phyloP scores from a whole-genome alignment of 2,888 invertebrate genomes.

The Reticulitermes lucifugus region DNA sequence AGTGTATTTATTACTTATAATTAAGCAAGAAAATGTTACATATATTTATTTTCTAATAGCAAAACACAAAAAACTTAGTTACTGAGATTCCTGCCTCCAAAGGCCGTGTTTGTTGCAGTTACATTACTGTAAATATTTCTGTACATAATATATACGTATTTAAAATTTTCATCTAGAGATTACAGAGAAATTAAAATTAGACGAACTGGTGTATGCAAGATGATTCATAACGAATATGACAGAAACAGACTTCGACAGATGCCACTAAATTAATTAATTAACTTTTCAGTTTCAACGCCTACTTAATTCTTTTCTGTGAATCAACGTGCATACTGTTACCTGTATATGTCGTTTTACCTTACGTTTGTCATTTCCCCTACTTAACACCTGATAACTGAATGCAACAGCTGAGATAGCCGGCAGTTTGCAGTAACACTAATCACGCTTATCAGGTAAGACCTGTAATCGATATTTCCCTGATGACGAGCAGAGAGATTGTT shows the following conservation, averaged over 20 bases:
- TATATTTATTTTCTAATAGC: background rate
- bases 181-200: slow-evolving; percentile 12
- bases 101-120: background rate
- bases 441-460: too few species aligned
- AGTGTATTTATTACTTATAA: too few species aligned
- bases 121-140: background rate
- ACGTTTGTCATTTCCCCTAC: background rate
- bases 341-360: background rate
- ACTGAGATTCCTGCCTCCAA: background rate
- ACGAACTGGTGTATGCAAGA: slow-evolving; percentile 17
- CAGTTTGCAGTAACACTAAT: too few species aligned
- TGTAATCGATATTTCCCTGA: too few species aligned
- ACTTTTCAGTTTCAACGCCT: too few species aligned
- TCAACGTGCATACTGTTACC: slow-evolving; percentile 30
- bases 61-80: background rate
- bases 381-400: too few species aligned
- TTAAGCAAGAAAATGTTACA: too few species aligned
- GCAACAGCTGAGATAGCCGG: too few species aligned
- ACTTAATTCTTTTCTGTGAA: background rate
- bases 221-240: background rate
- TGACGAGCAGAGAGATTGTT: too few species aligned
- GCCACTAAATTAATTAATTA: background rate
- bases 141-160: background rate
- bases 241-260: background rate
- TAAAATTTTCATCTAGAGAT: background rate